A percentile compares a stretch with the other conserved stretches of the same genome.
These are phyloP conservation scores for Drosophila vallismaia DNA, from an alignment of 2,888 invertebrate species.

Conservation along the genomic window DNA sequence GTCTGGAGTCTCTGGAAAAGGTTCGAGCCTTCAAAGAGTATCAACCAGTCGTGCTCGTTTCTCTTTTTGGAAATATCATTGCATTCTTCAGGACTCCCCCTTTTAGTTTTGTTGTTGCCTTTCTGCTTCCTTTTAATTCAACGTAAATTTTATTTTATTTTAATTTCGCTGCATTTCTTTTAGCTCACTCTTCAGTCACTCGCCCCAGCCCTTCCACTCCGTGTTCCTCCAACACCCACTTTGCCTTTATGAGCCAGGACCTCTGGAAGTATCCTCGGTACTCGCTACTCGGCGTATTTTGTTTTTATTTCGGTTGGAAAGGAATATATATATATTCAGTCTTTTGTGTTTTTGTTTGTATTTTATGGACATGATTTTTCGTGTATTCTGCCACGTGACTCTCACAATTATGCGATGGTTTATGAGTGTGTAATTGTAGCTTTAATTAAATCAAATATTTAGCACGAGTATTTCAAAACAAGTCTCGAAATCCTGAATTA, in stretches of 20 bases:
- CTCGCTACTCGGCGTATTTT: constrained; percentile 11
- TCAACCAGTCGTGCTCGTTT: not conserved
- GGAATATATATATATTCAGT: not conserved
- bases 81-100: constrained; percentile 27
- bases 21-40: not conserved
- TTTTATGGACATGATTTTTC: constrained; percentile 58
- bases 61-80: not conserved
- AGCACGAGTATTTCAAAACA: not conserved
- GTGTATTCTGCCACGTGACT: constrained; percentile 64
- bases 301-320: not conserved
- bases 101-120: constrained; percentile 26
- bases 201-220: too few relatives aligned
- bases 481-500: not conserved
- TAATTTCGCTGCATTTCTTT: constrained; percentile 76
- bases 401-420: constrained; percentile 25
- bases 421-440: constrained; percentile 22
- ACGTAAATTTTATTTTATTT: constrained; percentile 81
- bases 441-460: constrained; percentile 35
- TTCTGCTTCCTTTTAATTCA: constrained; percentile 69
- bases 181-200: constrained; percentile 38
- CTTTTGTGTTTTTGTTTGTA: constrained; percentile 7
- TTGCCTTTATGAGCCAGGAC: constrained; percentile 25
- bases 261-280: not conserved
- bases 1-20: too few relatives aligned
- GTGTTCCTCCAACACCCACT: not conserved